Base-by-base conservation (phyloP, 2,888 invertebrate genomes). In the Cryptocephalus moraei region DNA sequence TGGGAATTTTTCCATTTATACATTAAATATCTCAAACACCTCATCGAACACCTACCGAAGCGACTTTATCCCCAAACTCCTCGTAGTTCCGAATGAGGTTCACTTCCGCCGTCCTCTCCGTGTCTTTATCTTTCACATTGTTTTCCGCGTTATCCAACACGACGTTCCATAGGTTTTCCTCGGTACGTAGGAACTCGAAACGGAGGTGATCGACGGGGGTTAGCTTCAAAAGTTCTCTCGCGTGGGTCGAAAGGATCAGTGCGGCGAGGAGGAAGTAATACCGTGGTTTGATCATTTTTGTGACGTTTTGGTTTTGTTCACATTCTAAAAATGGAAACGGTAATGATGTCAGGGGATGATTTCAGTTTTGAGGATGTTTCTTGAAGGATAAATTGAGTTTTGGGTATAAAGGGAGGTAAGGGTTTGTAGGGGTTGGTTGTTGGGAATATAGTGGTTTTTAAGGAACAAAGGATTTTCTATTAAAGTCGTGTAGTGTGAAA, bases 61-160 rank as follows among this genome's bases (percentile, higher is more conserved):
- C 73, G 13, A 82, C 57, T 14, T 65, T 63, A 51, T 78, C 74
- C 51, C 79, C 77, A 57, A 82, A 74, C 11, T 64, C 64, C 51
- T 76, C 73, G 64, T 80, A 82, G 43, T 71, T 72, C 59, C 74
- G 73, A 55, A 84, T 76, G 41, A 84, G 63, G 54, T 75, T 73
- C 32, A 78, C 70, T 59, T 81, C 81, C 0, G 69, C 63, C 3
- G 73, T 47, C 8, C 43, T 39, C 43, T 51, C 49, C 8, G 42
- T 36, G 31, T 49, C 49, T 8, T 34, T 11, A 45, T 61, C 53
- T 52, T 61, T 60, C 47, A 57, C 38, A 49, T 51, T 49, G 43
- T 58, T 51, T 3, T 52, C 57, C 8, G 54, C 46, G 11, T 56
- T 43, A 22, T 60, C 61, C 36, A 56, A 39, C 8, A 64, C 55